Evolutionary conservation across 1,140 invertebrate species (phyloP), one percentile per base, ranked within the genome.

Genomic region (Arctopsyche grandis): DNA sequence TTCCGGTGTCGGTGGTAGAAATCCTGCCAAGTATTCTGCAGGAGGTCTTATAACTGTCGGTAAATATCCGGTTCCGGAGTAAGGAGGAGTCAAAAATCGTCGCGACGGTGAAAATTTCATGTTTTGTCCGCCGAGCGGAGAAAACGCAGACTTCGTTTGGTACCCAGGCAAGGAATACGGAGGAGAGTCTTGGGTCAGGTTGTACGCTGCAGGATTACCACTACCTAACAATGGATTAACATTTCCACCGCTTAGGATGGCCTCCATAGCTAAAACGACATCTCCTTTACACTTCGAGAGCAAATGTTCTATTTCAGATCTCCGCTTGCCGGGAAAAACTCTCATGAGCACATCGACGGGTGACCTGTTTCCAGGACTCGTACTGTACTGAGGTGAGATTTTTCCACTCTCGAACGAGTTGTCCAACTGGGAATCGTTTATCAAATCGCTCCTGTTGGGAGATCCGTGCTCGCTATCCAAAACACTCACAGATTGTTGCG

Each of bases 241-340:
- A 19, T 87, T 85, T 52, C 90, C 89, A 52, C 92, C 92, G 83
- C 92, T 92, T 14, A 96, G 89, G 90, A 96, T 91, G 66, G 94
- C 91, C 84, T 98, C 96, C 91, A 98, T 97, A 0, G 96, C 95
- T 82, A 95, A 93, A 0, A 97, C 91, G 0, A 97, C 93, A 84
- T 98, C 96, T 0, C 96, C 95, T 86, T 93, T 92, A 84, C 90
- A 94, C 85, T 93, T 89, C 87, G 92, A 88, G 88, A 98, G 89
- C 63, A 96, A 91, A 5, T 93, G 90, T 85, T 97, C 96, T 0
- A 98, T 94, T 79, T 97, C 94, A 22, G 91, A 91, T 26, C 95
- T 90, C 82, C 95, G 92, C 83, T 94, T 92, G 80, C 93, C 92
- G 0, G 96, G 96, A 85, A 98, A 98, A 0, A 98, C 95, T 80